Conservation (phyloP, 2,888 invertebrate species). For the Drosophila gaucha region DNA sequence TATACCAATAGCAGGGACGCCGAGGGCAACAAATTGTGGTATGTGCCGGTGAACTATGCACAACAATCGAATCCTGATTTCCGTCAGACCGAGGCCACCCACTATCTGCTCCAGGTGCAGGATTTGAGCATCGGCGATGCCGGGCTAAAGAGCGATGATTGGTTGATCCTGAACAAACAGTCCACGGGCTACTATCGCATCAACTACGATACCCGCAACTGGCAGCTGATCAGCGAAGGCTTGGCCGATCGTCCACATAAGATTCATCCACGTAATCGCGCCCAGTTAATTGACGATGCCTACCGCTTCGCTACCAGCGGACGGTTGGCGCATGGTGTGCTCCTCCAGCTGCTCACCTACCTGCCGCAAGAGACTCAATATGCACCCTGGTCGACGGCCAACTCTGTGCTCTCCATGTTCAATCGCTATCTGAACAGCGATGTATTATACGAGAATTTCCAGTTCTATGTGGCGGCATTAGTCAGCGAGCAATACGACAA, state of each 20-base stretch:
- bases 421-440: conserved; percentile 77
- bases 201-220: conserved; percentile 89
- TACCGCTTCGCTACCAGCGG: conserved; percentile 76
- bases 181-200: conserved; percentile 87
- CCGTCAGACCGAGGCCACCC: conserved; percentile 73
- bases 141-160: conserved; percentile 56
- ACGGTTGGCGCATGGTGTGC: conserved; percentile 63
- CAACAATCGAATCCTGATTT: conserved; percentile 75
- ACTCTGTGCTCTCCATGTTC: conserved; percentile 62
- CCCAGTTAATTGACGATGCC: conserved; percentile 94
- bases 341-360: conserved; percentile 78
- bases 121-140: conserved; percentile 28
- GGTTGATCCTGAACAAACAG: conserved; percentile 84
- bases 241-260: conserved; percentile 87
- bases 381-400: conserved; percentile 82
- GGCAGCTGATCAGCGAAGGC: conserved; percentile 88
- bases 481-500: conserved; percentile 75
- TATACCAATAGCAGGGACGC: conserved; percentile 65
- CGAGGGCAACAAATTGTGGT: conserved; percentile 65
- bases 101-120: conserved; percentile 60
- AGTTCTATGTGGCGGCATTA: conserved; percentile 66
- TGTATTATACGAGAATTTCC: conserved; percentile 61
- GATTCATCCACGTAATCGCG: conserved; percentile 91
- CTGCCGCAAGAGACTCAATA: conserved; percentile 81
- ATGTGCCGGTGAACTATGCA: conserved; percentile 82